Percentiles rank a stretch among this genome's conserved stretches.
Evolutionary conservation across 2,113 vertebrate species (phyloP).

Genomic region (Pelmatolapia mariae): DNA sequence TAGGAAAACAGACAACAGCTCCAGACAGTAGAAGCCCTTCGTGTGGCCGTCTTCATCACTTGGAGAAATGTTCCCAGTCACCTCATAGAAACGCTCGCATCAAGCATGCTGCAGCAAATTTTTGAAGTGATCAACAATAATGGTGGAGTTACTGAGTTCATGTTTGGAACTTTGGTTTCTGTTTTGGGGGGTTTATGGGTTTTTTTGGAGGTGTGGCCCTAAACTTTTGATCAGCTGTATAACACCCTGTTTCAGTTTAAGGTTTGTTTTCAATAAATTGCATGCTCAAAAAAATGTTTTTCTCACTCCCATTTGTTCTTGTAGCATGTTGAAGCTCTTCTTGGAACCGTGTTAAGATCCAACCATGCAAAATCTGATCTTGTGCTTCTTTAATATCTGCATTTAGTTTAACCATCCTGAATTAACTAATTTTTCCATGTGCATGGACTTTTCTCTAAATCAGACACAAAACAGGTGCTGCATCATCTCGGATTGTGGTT

Average conservation of each 20-base stretch:
- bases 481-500: background rate
- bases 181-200: background rate
- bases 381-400: background rate
- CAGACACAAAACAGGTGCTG: background rate
- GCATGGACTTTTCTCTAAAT: background rate
- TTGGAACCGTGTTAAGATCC: background rate
- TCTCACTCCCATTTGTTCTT: background rate
- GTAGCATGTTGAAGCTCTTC: background rate
- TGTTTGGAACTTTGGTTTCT: background rate
- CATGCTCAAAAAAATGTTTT: background rate
- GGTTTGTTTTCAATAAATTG: background rate
- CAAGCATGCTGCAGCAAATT: background rate
- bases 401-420: background rate
- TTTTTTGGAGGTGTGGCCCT: background rate
- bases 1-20: background rate
- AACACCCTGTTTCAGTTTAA: background rate
- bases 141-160: background rate
- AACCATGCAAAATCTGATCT: background rate
- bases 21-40: fast-evolving
- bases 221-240: background rate
- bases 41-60: fast-evolving
- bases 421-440: fast-evolving
- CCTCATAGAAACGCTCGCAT: background rate
- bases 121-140: background rate
- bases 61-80: fast-evolving